These are phyloP conservation scores for Gyrodactylus salaris DNA, from an alignment of 1,140 invertebrate genomes.

Conservation along the genomic window DNA sequence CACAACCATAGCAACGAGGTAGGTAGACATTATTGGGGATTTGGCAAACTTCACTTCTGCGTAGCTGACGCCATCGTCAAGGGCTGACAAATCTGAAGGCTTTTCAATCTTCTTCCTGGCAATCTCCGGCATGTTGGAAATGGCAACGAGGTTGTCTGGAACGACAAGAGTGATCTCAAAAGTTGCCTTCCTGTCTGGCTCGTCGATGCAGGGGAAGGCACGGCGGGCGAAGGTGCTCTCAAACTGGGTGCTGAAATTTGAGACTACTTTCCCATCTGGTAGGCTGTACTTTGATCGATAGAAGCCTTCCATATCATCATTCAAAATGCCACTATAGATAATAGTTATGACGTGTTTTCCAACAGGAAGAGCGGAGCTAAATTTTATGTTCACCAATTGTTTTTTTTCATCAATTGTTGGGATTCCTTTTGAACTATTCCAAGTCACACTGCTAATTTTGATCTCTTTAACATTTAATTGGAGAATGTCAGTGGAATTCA, in stretches of 20 bases:
- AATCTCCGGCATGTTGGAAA: too few species aligned
- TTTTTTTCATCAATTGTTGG: neutral
- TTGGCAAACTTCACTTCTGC: too few species aligned
- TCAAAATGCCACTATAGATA: conserved; percentile 19
- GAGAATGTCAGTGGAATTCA: neutral
- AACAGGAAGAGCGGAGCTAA: neutral
- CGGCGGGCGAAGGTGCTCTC: conserved; percentile 41
- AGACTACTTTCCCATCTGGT: conserved; percentile 33
- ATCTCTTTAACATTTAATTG: neutral
- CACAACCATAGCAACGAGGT: conserved; percentile 61
- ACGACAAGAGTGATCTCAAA: conserved; percentile 57
- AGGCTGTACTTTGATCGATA: conserved; percentile 38
- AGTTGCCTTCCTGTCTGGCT: conserved; percentile 64
- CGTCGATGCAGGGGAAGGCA: conserved; percentile 88
- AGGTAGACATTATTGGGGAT: conserved; percentile 79
- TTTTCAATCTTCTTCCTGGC: too few species aligned
- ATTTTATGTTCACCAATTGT: neutral
- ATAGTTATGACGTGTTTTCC: neutral
- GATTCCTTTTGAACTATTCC: neutral
- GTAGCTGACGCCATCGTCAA: too few species aligned
- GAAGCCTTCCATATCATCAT: conserved; percentile 48
- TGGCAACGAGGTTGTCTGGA: conserved; percentile 31
- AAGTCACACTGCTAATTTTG: neutral
- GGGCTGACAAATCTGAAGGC: too few species aligned
- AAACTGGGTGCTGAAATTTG: conserved; percentile 62